Evolutionary conservation across 2,113 vertebrate species (phyloP).

Genomic region (Bos indicus): DNA sequence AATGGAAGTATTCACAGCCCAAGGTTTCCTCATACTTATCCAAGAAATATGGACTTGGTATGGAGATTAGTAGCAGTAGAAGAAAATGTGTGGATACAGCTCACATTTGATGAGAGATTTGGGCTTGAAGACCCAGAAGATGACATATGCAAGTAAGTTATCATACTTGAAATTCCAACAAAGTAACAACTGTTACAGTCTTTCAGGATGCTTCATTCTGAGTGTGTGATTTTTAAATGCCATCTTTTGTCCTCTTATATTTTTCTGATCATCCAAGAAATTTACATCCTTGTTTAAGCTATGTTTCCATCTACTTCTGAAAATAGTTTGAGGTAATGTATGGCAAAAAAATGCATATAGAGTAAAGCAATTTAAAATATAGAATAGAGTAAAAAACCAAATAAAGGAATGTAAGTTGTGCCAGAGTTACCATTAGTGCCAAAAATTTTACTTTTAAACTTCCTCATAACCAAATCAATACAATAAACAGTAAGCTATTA

Average conservation of each 20-base stretch:
- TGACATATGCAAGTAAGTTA: slow-evolving; percentile 97
- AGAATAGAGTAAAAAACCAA: background rate
- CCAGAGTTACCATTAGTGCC: background rate
- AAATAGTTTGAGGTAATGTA: background rate
- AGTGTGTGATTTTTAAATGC: background rate
- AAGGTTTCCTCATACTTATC: slow-evolving; percentile 93
- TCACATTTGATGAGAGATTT: slow-evolving; percentile 95
- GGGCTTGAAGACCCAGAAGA: slow-evolving; percentile 98
- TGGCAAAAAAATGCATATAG: background rate
- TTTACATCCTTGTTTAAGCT: background rate
- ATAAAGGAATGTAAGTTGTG: background rate
- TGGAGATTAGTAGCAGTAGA: slow-evolving; percentile 92
- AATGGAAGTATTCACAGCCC: slow-evolving; percentile 96
- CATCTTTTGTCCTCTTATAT: background rate
- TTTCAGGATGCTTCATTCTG: background rate
- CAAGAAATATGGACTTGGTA: slow-evolving; percentile 88
- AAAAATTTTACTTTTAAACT: background rate
- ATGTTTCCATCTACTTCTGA: background rate
- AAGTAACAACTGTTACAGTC: background rate
- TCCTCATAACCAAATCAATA: background rate
- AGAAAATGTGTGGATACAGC: slow-evolving; percentile 91
- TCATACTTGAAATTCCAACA: background rate
- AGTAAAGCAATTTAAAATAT: background rate
- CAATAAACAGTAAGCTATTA: background rate
- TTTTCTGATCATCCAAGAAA: background rate